Evolutionary conservation across 2,797 vertebrate species (phyloP), one percentile per base, ranked within the genome.

Genomic region (Diplodus sargus): DNA sequence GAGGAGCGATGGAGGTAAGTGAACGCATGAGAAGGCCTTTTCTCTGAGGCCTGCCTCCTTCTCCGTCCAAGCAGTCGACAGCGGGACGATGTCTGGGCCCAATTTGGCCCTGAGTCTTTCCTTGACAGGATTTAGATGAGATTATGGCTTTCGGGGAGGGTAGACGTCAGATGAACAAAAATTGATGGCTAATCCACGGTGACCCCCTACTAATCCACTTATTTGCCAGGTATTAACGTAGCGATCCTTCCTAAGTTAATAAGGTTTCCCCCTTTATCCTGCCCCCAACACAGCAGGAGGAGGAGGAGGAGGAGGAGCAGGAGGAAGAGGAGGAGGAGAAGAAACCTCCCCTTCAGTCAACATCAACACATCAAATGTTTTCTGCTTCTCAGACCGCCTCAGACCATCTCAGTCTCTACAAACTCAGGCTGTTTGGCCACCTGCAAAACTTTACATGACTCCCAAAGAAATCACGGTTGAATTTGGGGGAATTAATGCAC

Each of bases 151-250:
- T 79, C 3, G 28, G 16, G 81, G 70, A 54, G 76, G 70, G 23
- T 73, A 77, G 74, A 89, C 80, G 69, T 87, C 70, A 73, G 88
- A 83, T 74, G 84, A 91, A 91, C 82, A 85, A 88, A 93, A 91
- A 85, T 75, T 42, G 20, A 78, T 53, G 84, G 86, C 88, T 95
- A 94, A 95, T 94, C 92, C 88, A 66, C 9, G 30, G 51, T 87
- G 91, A 92, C 91, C 87, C 82, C 65, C 82, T 22, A 70, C 43
- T 94, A 95, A 95, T 94, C 94, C 91, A 90, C 89, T 94, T 92
- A 94, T 94, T 93, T 90, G 89, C 60, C 80, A 90, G 80, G 92
- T 90, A 93, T 94, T 92, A 92, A 74, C 73, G 53, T 59, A 84
- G 75, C 39, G 70, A 92, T 92, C 89, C 78, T 63, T 84, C 85